Percentiles rank a stretch among this genome's conserved stretches.
Evolutionary conservation across 2,113 vertebrate genomes (phyloP).

Genomic region (Climacteris rufus): DNA sequence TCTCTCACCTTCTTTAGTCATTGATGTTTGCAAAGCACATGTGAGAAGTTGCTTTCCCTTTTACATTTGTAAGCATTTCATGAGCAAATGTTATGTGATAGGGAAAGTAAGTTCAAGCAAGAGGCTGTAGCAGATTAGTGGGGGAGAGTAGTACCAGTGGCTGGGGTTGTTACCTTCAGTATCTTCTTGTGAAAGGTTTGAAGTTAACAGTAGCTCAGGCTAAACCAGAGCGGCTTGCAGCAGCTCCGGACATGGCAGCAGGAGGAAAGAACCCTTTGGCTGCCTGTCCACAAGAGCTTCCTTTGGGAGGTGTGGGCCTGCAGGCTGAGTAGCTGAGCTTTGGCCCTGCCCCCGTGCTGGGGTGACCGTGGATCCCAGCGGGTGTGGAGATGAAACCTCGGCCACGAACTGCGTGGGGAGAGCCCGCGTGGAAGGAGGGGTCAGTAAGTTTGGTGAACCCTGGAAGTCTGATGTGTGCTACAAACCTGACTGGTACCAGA

Average conservation of each 20-base stretch:
- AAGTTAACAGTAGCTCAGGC: background rate
- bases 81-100: background rate
- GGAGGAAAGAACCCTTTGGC: background rate
- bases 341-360: background rate
- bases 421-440: background rate
- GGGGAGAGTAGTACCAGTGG: background rate
- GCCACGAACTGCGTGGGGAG: background rate
- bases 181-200: background rate
- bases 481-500: background rate
- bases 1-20: background rate
- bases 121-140: background rate
- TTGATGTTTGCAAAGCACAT: background rate
- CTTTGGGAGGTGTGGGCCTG: background rate
- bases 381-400: accelerated
- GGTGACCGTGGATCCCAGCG: accelerated
- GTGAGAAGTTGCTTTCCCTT: background rate
- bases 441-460: background rate
- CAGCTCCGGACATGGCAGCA: background rate
- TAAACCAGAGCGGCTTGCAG: background rate
- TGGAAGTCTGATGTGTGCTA: background rate
- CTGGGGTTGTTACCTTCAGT: background rate
- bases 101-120: background rate
- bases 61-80: background rate
- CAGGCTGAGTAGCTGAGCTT: background rate
- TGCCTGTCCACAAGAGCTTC: background rate